A percentile compares a stretch with the other conserved stretches of the same genome.
Evolutionary conservation across 2,888 invertebrate species (phyloP).

Genomic region (Crepidodera aurea): DNA sequence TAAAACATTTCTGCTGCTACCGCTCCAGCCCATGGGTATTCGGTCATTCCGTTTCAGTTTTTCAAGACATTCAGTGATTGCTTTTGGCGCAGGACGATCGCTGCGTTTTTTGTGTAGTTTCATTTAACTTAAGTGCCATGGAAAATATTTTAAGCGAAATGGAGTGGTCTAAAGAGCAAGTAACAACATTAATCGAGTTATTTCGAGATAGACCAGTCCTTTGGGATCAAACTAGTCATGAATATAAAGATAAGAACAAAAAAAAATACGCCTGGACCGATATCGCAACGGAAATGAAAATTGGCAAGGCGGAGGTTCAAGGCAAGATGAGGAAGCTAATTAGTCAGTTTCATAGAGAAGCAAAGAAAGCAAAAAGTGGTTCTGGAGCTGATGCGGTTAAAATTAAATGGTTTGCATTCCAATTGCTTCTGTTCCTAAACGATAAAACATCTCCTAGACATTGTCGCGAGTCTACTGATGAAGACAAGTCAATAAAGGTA

Average conservation of each 20-base stretch:
- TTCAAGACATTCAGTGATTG: no score
- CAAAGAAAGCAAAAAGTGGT: not conserved
- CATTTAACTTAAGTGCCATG: no score
- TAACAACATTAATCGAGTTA: no score
- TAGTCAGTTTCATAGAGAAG: conserved; percentile 11
- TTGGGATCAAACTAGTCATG: not conserved
- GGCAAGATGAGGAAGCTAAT: not conserved
- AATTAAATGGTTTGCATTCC: not conserved
- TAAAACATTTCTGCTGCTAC: no score
- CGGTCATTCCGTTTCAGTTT: no score
- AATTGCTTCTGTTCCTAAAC: not conserved
- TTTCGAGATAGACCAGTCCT: not conserved
- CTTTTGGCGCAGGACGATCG: no score
- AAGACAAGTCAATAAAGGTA: no score
- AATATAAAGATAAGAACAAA: not conserved
- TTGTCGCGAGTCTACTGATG: not conserved
- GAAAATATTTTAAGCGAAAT: not conserved
- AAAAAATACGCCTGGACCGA: not conserved
- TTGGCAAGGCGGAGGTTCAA: not conserved
- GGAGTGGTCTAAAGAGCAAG: not conserved
- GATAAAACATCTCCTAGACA: not conserved
- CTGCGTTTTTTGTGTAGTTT: no score
- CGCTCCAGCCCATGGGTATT: no score
- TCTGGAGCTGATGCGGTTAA: not conserved
- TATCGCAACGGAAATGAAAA: not conserved